These are phyloP conservation scores for Gracilinanus agilis DNA, from an alignment of 2,113 vertebrate genomes.

Conservation along the genomic window DNA sequence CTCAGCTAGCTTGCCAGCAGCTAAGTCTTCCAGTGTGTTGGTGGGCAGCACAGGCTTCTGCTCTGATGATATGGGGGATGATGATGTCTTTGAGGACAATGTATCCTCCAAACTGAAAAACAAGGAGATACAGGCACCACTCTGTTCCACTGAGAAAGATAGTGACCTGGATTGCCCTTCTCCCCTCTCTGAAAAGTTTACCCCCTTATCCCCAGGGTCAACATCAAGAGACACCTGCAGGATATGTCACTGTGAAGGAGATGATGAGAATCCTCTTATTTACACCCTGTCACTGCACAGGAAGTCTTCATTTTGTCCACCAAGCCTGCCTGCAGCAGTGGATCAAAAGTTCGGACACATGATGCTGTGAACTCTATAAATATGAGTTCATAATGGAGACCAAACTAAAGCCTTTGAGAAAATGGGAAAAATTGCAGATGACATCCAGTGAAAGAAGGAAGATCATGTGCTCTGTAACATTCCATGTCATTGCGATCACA, in stretches of 20 bases:
- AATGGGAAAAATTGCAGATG: conserved; percentile 99
- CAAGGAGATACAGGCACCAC: conserved; percentile 87
- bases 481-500: conserved; percentile 98
- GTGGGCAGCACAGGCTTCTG: conserved; percentile 89
- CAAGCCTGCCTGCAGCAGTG: conserved; percentile 98
- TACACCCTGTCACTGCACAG: conserved; percentile 97
- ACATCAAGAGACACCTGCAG: conserved; percentile 96
- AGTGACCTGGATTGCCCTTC: conserved; percentile 93
- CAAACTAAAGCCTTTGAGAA: conserved; percentile 96
- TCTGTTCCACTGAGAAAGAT: conserved; percentile 96
- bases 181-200: conserved; percentile 89
- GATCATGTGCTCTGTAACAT: conserved; percentile 98
- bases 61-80: conserved; percentile 91
- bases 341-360: conserved; percentile 99
- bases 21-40: conserved; percentile 89
- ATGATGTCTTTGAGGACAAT: conserved; percentile 93
- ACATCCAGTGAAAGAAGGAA: conserved; percentile 96
- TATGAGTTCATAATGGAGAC: conserved; percentile 99
- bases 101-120: conserved; percentile 74
- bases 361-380: conserved; percentile 99
- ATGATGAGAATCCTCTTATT: conserved; percentile 97
- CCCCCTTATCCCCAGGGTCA: conserved; percentile 92
- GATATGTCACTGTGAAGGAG: conserved; percentile 99
- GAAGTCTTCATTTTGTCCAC: conserved; percentile 98
- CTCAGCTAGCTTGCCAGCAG: conserved; percentile 82